phyloP scores from a whole-genome alignment of 2,797 vertebrate species.

The Odontamblyopus lacepedii region DNA sequence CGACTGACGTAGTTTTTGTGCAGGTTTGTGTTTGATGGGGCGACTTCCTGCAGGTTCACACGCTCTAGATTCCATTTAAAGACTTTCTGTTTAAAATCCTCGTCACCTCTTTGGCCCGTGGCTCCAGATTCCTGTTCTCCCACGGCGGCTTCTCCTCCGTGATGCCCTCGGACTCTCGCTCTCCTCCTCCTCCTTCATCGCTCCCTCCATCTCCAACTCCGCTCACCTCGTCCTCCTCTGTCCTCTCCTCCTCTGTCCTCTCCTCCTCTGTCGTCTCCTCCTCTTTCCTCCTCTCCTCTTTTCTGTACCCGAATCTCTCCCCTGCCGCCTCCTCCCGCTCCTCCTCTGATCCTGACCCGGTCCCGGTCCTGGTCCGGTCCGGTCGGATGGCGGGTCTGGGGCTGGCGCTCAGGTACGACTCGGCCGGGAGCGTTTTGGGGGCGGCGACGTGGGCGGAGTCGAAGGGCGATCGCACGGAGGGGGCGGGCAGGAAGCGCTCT shows the following conservation, averaged over 20 bases:
- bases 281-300: no score
- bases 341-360: conserved; percentile 15
- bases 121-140: conserved; percentile 27
- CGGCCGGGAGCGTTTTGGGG: conserved; percentile 23
- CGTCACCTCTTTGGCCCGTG: neutral
- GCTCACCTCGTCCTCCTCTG: neutral
- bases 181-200: neutral
- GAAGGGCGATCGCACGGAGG: conserved; percentile 35
- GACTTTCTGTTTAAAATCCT: no score
- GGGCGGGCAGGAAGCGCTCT: conserved; percentile 49
- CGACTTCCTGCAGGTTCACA: no score
- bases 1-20: no score
- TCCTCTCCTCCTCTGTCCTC: neutral
- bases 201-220: neutral
- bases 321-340: neutral
- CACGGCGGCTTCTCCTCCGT: conserved; percentile 62
- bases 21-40: no score
- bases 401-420: conserved; percentile 36
- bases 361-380: neutral
- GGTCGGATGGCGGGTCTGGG: conserved; percentile 66
- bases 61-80: no score
- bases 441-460: conserved; percentile 18
- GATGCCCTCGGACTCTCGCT: conserved; percentile 32
- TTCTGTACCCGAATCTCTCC: no score
- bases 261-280: neutral